Evolutionary conservation across 2,113 vertebrate genomes (phyloP).

Genomic region (Neolamprologus variostigma): DNA sequence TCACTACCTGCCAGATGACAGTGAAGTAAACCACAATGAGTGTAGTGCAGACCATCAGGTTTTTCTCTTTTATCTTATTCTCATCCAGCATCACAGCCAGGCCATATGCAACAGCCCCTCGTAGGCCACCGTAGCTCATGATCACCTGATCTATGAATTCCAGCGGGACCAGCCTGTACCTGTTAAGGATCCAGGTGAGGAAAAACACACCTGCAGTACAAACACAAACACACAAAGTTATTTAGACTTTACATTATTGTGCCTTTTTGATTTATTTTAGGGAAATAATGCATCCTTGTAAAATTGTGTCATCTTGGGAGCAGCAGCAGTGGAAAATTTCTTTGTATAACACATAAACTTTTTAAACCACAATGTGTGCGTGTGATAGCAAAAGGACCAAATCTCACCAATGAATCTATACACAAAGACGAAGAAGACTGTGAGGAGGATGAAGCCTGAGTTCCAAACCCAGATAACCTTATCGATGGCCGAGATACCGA

Average conservation of each 20-base stretch:
- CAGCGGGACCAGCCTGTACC: slow-evolving; percentile 83
- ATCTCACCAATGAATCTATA: slow-evolving; percentile 88
- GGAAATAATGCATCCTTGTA: not conserved
- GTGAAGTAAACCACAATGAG: not conserved
- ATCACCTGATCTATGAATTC: slow-evolving; percentile 90
- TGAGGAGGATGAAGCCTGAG: slow-evolving; percentile 83
- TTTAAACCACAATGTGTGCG: rapidly evolving
- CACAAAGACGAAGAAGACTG: slow-evolving; percentile 87
- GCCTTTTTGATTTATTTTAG: not conserved
- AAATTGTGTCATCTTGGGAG: not conserved
- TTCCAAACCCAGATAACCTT: slow-evolving; percentile 81
- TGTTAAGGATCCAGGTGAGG: slow-evolving; percentile 91
- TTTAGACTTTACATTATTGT: not conserved
- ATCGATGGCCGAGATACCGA: slow-evolving; percentile 91
- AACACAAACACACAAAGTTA: not conserved
- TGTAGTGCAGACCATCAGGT: not conserved
- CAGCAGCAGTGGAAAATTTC: not conserved
- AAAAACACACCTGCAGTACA: slow-evolving; percentile 76
- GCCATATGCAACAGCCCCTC: not conserved
- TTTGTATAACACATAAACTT: not conserved
- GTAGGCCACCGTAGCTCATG: slow-evolving; percentile 79
- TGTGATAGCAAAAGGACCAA: not conserved
- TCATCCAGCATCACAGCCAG: not conserved
- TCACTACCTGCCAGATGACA: slow-evolving; percentile 75
- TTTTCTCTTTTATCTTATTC: rapidly evolving